Conservation (phyloP, 2,888 invertebrate species). For the Tipula vernalis region DNA sequence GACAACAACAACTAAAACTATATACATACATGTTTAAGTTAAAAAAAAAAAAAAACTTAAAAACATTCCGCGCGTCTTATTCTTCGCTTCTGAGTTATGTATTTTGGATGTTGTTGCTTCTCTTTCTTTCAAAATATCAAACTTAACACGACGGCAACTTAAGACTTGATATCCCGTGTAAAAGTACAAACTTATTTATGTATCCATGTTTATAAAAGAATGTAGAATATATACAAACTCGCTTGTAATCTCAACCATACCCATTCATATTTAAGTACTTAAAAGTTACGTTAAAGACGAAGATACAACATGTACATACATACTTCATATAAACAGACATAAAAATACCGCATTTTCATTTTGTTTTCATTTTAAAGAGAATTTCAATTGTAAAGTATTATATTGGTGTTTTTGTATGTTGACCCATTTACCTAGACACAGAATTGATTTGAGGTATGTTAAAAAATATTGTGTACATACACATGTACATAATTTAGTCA, state of each 20-base stretch:
- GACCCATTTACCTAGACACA: neutral
- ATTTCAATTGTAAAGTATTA: neutral
- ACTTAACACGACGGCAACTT: neutral
- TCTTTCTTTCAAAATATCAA: neutral
- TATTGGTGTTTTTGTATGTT: neutral
- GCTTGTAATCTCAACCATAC: neutral
- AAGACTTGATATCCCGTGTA: neutral
- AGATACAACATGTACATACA: neutral
- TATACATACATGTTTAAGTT: neutral
- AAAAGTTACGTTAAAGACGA: neutral
- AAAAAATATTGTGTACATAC: neutral
- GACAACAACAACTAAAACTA: neutral
- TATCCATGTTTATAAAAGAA: neutral
- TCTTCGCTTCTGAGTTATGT: neutral
- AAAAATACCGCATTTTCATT: neutral
- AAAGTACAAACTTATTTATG: neutral
- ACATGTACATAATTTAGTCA: too few relatives aligned
- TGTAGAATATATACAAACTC: neutral
- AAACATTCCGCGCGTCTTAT: neutral
- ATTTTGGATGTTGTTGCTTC: neutral
- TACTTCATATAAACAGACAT: neutral
- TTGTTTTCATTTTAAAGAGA: neutral
- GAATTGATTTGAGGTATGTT: neutral
- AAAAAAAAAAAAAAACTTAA: neutral
- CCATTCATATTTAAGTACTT: neutral